Evolutionary conservation across 2,888 invertebrate genomes (phyloP).

Genomic region (Atethmia centrago): DNA sequence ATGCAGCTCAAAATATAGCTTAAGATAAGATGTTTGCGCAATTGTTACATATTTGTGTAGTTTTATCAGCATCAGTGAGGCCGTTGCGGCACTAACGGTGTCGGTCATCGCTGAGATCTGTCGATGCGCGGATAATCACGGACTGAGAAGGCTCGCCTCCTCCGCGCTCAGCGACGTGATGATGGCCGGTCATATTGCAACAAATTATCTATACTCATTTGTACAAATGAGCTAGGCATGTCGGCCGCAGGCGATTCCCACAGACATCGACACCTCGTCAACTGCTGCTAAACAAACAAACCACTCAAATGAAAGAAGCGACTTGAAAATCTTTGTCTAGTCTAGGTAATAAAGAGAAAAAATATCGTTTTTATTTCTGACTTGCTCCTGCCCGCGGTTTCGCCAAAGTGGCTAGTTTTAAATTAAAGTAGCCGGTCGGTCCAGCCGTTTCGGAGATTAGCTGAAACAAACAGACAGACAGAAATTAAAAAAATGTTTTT

Average conservation of each 20-base stretch:
- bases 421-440: no score
- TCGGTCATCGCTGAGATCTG: conserved; percentile 47
- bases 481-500: no score
- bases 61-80: conserved; percentile 43
- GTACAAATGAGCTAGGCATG: conserved; percentile 74
- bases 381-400: no score
- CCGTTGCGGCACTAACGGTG: conserved; percentile 52
- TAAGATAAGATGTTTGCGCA: conserved; percentile 55
- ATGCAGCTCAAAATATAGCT: conserved; percentile 43
- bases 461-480: no score
- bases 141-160: conserved; percentile 43
- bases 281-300: conserved; percentile 72
- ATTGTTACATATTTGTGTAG: conserved; percentile 58
- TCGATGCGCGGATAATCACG: conserved; percentile 60
- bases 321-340: conserved; percentile 16
- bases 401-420: no score
- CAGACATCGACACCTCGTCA: conserved; percentile 76
- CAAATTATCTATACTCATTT: conserved; percentile 77
- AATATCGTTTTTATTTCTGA: conserved; percentile 4
- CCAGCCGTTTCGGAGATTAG: no score
- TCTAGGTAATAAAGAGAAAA: conserved; percentile 16
- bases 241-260: conserved; percentile 82
- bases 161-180: conserved; percentile 57
- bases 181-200: conserved; percentile 63
- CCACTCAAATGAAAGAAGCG: conserved; percentile 40